phyloP scores from a whole-genome alignment of 2,888 invertebrate species.

The Clitarchus hookeri region DNA sequence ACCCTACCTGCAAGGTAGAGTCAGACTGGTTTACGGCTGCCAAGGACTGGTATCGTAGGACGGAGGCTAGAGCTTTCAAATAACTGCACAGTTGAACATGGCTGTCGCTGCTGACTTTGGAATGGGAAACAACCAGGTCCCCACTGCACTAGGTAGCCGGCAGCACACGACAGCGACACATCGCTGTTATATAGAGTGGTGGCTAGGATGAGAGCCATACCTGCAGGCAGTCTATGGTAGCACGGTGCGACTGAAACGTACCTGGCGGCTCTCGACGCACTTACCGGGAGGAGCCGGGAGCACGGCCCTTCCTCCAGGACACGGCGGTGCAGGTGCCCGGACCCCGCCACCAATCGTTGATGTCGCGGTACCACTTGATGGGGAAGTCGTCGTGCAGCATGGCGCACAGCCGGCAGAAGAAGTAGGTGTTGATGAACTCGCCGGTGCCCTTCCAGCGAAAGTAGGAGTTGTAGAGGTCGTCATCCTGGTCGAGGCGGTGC shows the following conservation, averaged over 20 bases:
- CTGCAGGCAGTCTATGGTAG: no score
- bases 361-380: conserved; percentile 71
- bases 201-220: no score
- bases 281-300: background rate
- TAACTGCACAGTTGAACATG: background rate
- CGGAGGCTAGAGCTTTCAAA: background rate
- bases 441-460: conserved; percentile 95
- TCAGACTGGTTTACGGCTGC: no score
- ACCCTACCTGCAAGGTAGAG: no score
- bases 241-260: background rate
- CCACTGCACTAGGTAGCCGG: no score
- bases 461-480: conserved; percentile 90
- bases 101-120: no score
- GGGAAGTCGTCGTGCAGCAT: conserved; percentile 73
- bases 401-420: conserved; percentile 89
- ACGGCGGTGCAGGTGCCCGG: conserved; percentile 75
- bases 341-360: conserved; percentile 93
- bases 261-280: background rate
- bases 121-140: no score
- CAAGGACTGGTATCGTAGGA: background rate
- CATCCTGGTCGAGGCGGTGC: conserved; percentile 81
- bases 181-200: no score
- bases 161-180: no score
- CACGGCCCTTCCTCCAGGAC: conserved; percentile 63
- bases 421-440: conserved; percentile 94